Evolutionary conservation across 92 coral and sea anemone genomes (phyloP), one percentile per base, ranked within the genome.

Genomic region (Siderastrea siderea): DNA sequence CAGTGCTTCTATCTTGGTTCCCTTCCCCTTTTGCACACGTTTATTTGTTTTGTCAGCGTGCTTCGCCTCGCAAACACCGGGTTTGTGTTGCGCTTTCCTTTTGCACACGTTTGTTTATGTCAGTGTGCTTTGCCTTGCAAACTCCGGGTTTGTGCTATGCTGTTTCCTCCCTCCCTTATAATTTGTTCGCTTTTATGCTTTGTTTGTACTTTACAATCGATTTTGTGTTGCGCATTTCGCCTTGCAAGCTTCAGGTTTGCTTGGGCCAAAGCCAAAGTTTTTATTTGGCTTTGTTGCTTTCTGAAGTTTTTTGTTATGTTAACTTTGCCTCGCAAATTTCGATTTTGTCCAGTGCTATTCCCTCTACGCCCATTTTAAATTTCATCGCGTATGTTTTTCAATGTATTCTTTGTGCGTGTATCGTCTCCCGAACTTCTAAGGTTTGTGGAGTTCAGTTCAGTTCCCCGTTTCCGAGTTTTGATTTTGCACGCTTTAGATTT

Each of bases 361-460:
- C 70, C 70, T 45, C 4, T 43, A 16, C 70, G 70, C 70, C 70
- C 19, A 65, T 61, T 61, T 65, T 65, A 16, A 65, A 26, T 69
- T 26, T 69, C 74, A 44, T 47, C 38, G 74, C 44, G 17, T 47
- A 16, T 69, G 74, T 64, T 69, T 69, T 69, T 69, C 74, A 69
- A 44, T 69, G 51, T 44, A 38, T 69, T 69, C 38, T 69, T 69
- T 69, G 46, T 69, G 74, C 54, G 74, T 69, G 38, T 26, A 50
- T 46, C 74, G 74, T 12, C 53, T 69, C 53, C 74, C 74, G 54
- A 69, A 69, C 74, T 44, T 44, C n/a, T n/a, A n/a, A 69, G 46
- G 74, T 69, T 69, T 69, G 74, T 69, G 74, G 74, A 44, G 74
- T 47, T 46, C 74, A 69, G 74, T 69, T 69, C 74, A 44, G 52